Percentiles rank a stretch among this genome's conserved stretches.
Evolutionary conservation across 2,113 vertebrate species (phyloP).

Genomic region (Ceyx melanurus): DNA sequence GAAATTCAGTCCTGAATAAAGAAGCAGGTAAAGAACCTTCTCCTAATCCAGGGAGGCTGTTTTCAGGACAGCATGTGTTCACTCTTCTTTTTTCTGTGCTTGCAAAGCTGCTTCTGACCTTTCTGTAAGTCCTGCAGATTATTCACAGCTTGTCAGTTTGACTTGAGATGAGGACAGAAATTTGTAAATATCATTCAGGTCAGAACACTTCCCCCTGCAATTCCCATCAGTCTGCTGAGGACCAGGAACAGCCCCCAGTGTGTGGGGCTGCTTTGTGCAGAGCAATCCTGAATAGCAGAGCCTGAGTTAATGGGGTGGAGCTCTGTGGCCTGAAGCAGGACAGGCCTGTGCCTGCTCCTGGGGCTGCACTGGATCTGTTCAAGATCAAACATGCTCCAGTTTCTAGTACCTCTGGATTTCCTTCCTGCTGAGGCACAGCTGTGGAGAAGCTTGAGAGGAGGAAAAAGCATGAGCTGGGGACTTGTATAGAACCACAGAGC

Average conservation of each 20-base stretch:
- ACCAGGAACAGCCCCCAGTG: neutral
- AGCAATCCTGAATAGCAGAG: neutral
- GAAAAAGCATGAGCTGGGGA: fast-evolving
- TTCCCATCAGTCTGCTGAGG: neutral
- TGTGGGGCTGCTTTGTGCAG: neutral
- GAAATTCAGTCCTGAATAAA: neutral
- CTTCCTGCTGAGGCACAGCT: neutral
- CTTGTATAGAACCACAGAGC: neutral
- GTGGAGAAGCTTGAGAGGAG: neutral
- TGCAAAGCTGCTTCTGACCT: neutral
- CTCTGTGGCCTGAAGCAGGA: neutral
- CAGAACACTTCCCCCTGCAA: neutral
- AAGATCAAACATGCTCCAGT: neutral
- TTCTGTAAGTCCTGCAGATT: neutral
- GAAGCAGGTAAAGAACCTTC: neutral
- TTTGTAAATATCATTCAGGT: neutral
- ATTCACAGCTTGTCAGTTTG: neutral
- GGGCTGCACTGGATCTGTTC: neutral
- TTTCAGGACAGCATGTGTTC: neutral
- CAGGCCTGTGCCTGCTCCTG: neutral
- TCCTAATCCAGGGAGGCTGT: neutral
- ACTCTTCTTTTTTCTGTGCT: neutral
- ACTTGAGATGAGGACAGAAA: neutral
- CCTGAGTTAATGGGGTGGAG: neutral
- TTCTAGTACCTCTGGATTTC: neutral